Evolutionary conservation across 2,888 invertebrate genomes (phyloP).

Genomic region (Diaphora mendica): DNA sequence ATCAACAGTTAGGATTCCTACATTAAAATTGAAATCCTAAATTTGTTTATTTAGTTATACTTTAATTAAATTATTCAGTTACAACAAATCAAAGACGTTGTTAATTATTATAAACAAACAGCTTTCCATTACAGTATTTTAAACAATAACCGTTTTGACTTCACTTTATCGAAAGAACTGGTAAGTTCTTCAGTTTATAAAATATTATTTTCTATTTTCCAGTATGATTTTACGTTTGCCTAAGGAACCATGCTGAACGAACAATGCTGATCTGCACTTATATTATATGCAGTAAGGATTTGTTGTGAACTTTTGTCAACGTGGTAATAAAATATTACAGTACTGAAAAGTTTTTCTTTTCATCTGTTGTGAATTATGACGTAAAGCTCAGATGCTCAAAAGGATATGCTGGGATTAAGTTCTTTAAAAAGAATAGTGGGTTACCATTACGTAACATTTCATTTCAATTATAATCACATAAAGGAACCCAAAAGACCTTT

Average conservation of each 20-base stretch:
- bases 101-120: no score
- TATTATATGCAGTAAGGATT: neutral
- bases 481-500: neutral
- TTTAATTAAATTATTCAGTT: no score
- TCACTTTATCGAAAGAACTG: neutral
- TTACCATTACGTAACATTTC: neutral
- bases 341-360: neutral
- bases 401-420: neutral
- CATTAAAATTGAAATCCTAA: no score
- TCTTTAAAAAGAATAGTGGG: neutral
- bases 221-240: neutral
- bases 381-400: neutral
- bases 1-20: neutral
- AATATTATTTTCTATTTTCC: neutral
- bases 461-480: neutral
- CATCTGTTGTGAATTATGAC: neutral
- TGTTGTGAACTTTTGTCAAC: neutral
- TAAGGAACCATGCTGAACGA: neutral
- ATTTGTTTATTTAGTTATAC: no score
- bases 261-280: neutral
- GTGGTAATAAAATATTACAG: neutral
- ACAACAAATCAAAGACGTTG: no score
- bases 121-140: no score
- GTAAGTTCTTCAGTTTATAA: neutral
- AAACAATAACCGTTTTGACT: no score